Evolutionary conservation across 2,888 invertebrate species (phyloP), one percentile per base, ranked within the genome.

Genomic region (Pheosia gnoma): DNA sequence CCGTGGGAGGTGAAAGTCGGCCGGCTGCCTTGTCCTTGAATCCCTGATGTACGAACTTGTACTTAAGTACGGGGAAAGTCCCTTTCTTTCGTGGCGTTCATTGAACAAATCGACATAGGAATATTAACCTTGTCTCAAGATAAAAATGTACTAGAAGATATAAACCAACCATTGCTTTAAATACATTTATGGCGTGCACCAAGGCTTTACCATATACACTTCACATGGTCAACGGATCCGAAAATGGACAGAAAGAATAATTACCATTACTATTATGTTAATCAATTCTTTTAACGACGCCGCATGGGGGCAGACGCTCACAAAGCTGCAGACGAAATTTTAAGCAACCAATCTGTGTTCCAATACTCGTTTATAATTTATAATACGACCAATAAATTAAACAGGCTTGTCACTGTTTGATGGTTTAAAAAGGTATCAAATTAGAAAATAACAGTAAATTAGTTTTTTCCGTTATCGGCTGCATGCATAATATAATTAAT

Each of bases 1-100:
- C 79, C 77, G 86, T 85, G 85, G 82, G 86, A 84, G 89, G 91
- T 90, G 92, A 91, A 91, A 91, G 92, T 88, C 79, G 68, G 80
- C 67, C 76, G 66, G 62, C 75, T 25, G 25, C 25, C 25, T 78
- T 86, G 89, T 87, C 90, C 90, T 90, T 90, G 90, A 84, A 78
- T 71, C 79, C 79, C 83, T 79, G 77, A 73, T 75, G 75, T 81
- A 82, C 78, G 82, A 72, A 75, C 25, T 25, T 2, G 25, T 25
- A 80, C 63, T 59, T 70, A 79, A 79, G 82, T 25, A 25, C 25
- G 78, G 69, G 37, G 67, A 73, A 59, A 52, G 49, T 52, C 47
- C 43, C 55, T 75, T 67, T 66, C 59, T 70, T 68, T 62, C 59
- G 64, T 53, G 49, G 59, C 61, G 45, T 61, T 64, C 63, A 66